phyloP scores from a whole-genome alignment of 2,888 invertebrate genomes.

The Falcaria lacertinaria region DNA sequence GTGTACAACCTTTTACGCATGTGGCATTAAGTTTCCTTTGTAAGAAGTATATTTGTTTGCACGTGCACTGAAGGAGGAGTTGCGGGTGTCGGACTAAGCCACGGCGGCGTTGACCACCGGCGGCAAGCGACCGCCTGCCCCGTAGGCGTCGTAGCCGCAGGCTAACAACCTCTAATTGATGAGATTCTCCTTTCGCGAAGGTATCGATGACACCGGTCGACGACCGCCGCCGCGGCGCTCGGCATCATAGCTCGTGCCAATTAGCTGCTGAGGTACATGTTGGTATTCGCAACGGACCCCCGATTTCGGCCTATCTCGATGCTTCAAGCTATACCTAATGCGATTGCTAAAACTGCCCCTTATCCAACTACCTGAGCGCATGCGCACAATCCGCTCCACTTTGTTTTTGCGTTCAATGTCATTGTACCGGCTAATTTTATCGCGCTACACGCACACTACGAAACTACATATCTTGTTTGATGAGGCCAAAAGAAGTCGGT shows the following conservation, averaged over 20 bases:
- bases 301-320: conserved; percentile 44
- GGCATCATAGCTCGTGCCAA: conserved; percentile 49
- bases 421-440: conserved; percentile 78
- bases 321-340: conserved; percentile 16
- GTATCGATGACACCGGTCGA: conserved; percentile 47
- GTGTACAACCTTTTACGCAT: no score
- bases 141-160: conserved; percentile 13
- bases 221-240: conserved; percentile 42
- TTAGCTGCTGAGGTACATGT: conserved; percentile 32
- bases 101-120: no score
- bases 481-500: conserved; percentile 61
- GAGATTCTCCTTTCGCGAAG: conserved; percentile 39
- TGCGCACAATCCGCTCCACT: conserved; percentile 66
- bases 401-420: conserved; percentile 79
- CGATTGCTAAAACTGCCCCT: conserved; percentile 52
- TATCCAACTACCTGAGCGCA: conserved; percentile 57
- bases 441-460: conserved; percentile 64
- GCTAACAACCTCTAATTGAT: conserved; percentile 45
- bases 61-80: no score
- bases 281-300: conserved; percentile 30
- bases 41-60: no score
- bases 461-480: conserved; percentile 68
- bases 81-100: no score
- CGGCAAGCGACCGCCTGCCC: no score
- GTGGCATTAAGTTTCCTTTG: no score